Percentiles rank a stretch among this genome's conserved stretches.
phyloP scores from a whole-genome alignment of 2,888 invertebrate genomes.

The Mythimna lalbum region DNA sequence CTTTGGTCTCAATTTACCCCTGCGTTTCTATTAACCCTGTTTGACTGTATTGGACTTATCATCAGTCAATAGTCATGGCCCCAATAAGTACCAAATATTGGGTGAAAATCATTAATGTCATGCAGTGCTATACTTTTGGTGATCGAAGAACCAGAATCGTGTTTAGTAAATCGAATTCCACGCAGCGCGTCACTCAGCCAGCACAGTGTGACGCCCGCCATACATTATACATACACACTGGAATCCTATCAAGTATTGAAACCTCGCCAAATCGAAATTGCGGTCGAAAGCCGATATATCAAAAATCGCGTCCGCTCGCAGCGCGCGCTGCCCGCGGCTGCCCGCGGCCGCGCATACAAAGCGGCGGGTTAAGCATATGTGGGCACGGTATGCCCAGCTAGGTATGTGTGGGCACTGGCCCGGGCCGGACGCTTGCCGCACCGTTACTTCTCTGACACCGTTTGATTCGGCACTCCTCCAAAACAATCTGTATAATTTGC shows the following conservation, averaged over 20 bases:
- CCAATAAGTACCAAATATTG: not conserved
- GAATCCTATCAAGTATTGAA: slow-evolving; percentile 57
- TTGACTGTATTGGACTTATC: too few species aligned
- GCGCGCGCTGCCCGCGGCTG: slow-evolving; percentile 22
- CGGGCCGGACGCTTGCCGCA: slow-evolving; percentile 29
- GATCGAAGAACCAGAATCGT: not conserved
- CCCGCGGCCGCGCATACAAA: slow-evolving; percentile 55
- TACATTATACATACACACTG: slow-evolving; percentile 47
- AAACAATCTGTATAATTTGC: slow-evolving; percentile 29
- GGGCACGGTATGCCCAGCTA: slow-evolving; percentile 25
- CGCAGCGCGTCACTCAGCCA: not conserved
- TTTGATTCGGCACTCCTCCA: slow-evolving; percentile 62
- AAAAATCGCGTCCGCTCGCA: slow-evolving; percentile 50
- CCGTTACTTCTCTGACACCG: slow-evolving; percentile 48
- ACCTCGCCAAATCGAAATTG: slow-evolving; percentile 65
- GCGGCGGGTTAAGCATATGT: slow-evolving; percentile 58
- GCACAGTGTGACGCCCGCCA: not conserved
- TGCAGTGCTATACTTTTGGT: not conserved
- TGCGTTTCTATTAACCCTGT: too few species aligned
- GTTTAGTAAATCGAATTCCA: not conserved
- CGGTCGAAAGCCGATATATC: slow-evolving; percentile 59
- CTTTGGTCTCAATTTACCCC: too few species aligned
- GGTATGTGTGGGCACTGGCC: slow-evolving; percentile 23
- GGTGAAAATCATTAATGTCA: not conserved
- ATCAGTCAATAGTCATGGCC: too few species aligned